phyloP scores from a whole-genome alignment of 2,797 vertebrate species.

The Myotis vivesi region DNA sequence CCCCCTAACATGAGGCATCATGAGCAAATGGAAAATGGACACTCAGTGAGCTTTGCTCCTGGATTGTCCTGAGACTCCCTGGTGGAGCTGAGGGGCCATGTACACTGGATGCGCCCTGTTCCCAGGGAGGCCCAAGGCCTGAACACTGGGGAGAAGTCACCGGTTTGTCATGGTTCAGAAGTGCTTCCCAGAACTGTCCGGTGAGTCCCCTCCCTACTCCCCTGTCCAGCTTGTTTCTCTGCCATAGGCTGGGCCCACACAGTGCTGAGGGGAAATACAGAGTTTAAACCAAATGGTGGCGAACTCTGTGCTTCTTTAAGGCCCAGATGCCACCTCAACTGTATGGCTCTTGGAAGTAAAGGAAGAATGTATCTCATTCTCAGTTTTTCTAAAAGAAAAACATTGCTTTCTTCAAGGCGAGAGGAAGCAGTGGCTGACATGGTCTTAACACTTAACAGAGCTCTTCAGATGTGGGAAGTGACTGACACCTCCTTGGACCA shows the following conservation, averaged over 20 bases:
- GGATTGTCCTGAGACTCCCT: background rate
- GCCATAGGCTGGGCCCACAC: too few species aligned
- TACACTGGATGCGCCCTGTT: background rate
- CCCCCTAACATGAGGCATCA: background rate
- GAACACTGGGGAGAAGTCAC: background rate
- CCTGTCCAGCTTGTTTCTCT: background rate
- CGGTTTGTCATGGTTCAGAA: too few species aligned
- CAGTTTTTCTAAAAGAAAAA: background rate
- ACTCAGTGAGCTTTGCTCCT: background rate
- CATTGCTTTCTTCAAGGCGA: background rate
- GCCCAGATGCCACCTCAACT: background rate
- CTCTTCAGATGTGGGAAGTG: background rate
- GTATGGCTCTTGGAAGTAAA: background rate
- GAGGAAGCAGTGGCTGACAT: background rate
- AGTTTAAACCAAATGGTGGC: background rate
- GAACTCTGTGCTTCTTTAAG: background rate
- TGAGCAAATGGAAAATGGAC: background rate
- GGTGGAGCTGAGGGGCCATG: background rate
- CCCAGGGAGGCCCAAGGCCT: background rate
- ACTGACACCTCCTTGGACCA: background rate
- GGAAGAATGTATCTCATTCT: background rate
- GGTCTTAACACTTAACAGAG: background rate
- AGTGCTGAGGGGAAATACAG: background rate
- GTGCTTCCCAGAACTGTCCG: background rate
- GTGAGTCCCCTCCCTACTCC: rapidly evolving